Base-by-base conservation (phyloP, 2,888 invertebrate genomes). In the Lycophotia porphyrea region DNA sequence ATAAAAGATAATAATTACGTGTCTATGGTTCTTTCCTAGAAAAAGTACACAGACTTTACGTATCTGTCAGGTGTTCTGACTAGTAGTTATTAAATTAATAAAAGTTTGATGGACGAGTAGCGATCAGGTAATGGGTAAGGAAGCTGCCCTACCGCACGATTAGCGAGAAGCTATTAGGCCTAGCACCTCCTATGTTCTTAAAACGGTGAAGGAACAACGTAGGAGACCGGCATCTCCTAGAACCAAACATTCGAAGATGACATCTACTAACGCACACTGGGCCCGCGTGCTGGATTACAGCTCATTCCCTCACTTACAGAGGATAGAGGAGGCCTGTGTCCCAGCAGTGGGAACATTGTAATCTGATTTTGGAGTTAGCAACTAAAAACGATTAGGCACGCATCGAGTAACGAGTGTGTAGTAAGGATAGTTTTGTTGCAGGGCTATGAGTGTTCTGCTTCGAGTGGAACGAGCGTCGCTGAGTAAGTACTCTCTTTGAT, bases 1-100 rank as follows among this genome's bases (percentile, higher is more conserved):
- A 88, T 81, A 76, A 64, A 74, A 81, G 3, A 71, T 63, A 67
- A 64, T 76, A 80, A 88, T 86, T 86, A 86, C 71, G 47, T 71
- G 63, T 68, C 52, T 76, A 63, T 75, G 80, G 65, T 73, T 78
- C 55, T 60, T 80, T 76, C 63, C 2, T 65, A 74, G 64, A 88
- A 86, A 88, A 85, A 87, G 72, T 60, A 67, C 15, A 67, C 13
- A 64, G 60, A 42, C 74, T 78, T 63, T 71, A 72, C 75, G 58
- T 47, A 58, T 71, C 67, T 63, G 73, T 82, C 86, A 82, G 76
- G 74, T 87, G 66, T 72, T 68, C 75, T 55, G 71, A 86, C 78
- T 44, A 58, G 66, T 64, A 61, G 55, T 78, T 63, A 70, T 73
- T 85, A 84, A 67, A 81, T 85, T 70, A 85, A 74, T 74, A 81